phyloP scores from a whole-genome alignment of 2,888 invertebrate species.

The Macrosiphum euphorbiae region DNA sequence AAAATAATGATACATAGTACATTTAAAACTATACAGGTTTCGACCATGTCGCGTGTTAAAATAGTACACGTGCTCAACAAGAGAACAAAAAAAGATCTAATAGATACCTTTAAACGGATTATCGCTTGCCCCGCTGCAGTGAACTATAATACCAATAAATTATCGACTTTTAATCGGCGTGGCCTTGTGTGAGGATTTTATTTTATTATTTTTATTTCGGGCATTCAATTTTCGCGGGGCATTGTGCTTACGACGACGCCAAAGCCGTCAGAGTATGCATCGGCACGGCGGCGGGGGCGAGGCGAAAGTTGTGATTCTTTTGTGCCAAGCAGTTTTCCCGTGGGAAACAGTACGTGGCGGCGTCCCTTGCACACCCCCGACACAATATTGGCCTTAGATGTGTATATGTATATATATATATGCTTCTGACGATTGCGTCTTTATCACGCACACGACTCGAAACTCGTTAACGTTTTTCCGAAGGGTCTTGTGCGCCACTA shows the following conservation, averaged over 20 bases:
- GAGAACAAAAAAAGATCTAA: background rate
- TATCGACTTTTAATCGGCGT: constrained; percentile 38
- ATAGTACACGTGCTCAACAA: background rate
- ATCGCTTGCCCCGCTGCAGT: background rate
- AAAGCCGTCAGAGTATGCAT: constrained; percentile 46
- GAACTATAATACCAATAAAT: constrained; percentile 15
- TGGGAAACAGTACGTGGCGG: constrained; percentile 63
- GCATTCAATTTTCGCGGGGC: constrained; percentile 49
- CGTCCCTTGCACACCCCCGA: constrained; percentile 10
- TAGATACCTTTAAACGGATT: background rate
- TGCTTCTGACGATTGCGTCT: constrained; percentile 59
- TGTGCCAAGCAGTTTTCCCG: constrained; percentile 61
- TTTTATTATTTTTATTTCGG: constrained; percentile 19
- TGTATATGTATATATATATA: background rate
- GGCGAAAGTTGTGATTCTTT: constrained; percentile 64
- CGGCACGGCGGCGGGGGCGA: background rate
- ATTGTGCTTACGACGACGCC: constrained; percentile 32
- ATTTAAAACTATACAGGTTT: background rate
- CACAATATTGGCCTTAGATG: constrained; percentile 23
- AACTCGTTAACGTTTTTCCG: constrained; percentile 64
- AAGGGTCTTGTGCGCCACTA: constrained; percentile 37
- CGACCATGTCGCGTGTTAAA: background rate
- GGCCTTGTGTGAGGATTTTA: background rate
- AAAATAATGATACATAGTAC: background rate
- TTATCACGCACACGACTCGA: constrained; percentile 63